phyloP scores from a whole-genome alignment of 1,140 invertebrate genomes.

The Caenorhabditis inopinata region DNA sequence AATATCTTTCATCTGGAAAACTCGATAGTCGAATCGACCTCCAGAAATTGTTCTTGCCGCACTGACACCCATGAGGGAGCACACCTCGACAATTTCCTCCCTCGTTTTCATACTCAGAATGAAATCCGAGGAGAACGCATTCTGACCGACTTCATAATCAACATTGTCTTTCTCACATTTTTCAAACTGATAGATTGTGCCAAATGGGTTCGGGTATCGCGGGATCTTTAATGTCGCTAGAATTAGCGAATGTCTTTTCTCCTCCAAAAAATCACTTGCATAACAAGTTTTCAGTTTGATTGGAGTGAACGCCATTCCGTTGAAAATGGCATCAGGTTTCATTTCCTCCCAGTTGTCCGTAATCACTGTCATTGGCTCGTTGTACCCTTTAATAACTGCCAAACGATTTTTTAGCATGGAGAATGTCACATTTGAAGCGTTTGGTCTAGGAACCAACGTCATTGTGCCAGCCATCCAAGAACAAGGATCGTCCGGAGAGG shows the following conservation, averaged over 20 bases:
- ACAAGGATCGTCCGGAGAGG: background rate
- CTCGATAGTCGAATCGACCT: background rate
- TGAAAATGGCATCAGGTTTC: background rate
- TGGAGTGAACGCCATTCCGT: background rate
- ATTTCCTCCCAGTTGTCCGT: background rate
- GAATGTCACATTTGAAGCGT: background rate
- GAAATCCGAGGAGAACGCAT: background rate
- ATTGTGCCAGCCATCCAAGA: background rate
- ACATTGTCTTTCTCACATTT: background rate
- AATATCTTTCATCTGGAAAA: background rate
- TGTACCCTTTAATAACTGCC: background rate
- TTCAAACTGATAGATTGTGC: background rate
- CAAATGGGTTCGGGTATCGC: background rate
- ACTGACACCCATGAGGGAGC: constrained; percentile 14
- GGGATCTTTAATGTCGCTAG: background rate
- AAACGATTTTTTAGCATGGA: background rate
- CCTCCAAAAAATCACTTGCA: background rate
- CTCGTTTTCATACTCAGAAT: background rate
- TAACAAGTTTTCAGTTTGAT: background rate
- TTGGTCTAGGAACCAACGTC: background rate
- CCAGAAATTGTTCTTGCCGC: background rate
- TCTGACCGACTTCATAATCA: background rate
- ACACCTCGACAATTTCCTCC: background rate
- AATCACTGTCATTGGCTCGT: background rate
- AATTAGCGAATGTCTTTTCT: background rate